These are phyloP conservation scores for Copidosoma floridanum DNA, from an alignment of 1,140 invertebrate species.

Conservation along the genomic window DNA sequence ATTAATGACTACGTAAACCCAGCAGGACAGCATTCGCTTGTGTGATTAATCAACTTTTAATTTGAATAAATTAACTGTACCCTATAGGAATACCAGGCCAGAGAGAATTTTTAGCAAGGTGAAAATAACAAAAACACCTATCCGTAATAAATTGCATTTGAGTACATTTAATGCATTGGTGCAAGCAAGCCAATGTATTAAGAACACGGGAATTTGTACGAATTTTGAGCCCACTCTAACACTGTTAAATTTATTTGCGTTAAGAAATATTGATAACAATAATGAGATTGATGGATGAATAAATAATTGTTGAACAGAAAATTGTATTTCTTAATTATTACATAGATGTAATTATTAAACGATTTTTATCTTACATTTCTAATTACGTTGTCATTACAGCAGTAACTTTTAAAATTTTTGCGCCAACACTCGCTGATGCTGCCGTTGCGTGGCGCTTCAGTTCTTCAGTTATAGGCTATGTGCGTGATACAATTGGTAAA, in stretches of 20 bases:
- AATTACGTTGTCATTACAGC: not conserved
- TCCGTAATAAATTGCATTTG: conserved; percentile 13
- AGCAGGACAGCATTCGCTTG: not conserved
- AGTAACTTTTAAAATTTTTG: not conserved
- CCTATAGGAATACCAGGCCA: conserved; percentile 20
- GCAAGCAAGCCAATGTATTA: conserved; percentile 8
- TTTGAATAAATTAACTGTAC: conserved; percentile 13
- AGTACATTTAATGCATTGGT: conserved; percentile 8
- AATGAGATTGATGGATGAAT: not conserved
- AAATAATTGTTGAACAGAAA: not conserved
- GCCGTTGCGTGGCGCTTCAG: not conserved
- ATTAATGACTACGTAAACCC: not conserved
- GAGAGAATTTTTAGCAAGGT: conserved; percentile 19
- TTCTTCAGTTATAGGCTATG: not conserved
- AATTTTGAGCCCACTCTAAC: not conserved
- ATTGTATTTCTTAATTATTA: not conserved
- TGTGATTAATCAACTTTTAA: conserved; percentile 13
- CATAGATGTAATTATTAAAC: not conserved
- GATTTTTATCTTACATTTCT: not conserved
- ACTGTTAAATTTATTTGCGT: conserved; percentile 28
- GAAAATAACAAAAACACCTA: conserved; percentile 24
- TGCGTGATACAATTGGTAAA: not conserved
- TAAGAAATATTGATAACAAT: not conserved
- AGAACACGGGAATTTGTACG: not conserved
- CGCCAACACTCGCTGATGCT: not conserved